phyloP scores from a whole-genome alignment of 2,113 vertebrate genomes.

The Protobothrops mucrosquamatus region DNA sequence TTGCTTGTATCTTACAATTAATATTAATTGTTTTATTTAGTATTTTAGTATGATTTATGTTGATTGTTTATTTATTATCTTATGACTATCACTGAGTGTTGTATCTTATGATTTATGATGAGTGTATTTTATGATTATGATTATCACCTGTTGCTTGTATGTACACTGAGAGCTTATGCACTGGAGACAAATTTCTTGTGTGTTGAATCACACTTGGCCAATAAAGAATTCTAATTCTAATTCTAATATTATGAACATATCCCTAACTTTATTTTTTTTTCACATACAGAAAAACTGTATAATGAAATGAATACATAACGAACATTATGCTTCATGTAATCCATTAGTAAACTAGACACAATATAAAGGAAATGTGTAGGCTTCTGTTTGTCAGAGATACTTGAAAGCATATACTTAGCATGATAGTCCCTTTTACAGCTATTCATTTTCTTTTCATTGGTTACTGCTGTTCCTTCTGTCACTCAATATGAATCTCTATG shows the following conservation, averaged over 20 bases:
- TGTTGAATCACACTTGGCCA: no score
- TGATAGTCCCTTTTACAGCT: conserved; percentile 12
- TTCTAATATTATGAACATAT: background rate
- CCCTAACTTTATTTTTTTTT: background rate
- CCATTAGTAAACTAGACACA: conserved; percentile 11
- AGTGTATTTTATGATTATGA: no score
- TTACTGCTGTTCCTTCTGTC: conserved; percentile 29
- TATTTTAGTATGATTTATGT: no score
- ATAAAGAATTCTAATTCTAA: no score
- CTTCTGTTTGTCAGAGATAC: conserved; percentile 23
- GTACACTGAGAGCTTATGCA: no score
- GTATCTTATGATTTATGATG: no score
- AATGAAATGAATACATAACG: background rate
- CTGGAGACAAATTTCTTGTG: no score
- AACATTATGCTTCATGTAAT: background rate
- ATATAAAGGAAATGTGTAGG: background rate
- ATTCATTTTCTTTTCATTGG: conserved; percentile 16
- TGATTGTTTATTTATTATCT: no score
- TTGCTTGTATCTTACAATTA: no score
- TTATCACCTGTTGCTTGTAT: no score
- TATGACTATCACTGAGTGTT: no score
- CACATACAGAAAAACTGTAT: background rate
- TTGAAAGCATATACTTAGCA: conserved; percentile 21
- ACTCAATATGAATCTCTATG: conserved; percentile 15
- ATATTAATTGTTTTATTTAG: no score